Evolutionary conservation across 2,797 vertebrate genomes (phyloP).

Genomic region (Vultur gryphus): DNA sequence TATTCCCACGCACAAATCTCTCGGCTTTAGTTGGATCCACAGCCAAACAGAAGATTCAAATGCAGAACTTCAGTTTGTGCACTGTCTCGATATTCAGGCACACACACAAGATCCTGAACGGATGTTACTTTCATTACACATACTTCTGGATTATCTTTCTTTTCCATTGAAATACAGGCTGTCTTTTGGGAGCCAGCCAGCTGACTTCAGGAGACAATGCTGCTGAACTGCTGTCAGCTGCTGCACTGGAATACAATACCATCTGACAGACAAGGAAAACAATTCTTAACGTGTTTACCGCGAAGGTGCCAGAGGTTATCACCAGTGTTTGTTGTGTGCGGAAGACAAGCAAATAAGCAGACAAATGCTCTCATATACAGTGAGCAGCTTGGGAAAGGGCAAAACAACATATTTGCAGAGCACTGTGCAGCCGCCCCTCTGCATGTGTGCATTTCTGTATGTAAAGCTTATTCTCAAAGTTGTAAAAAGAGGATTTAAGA

Average conservation of each 20-base stretch:
- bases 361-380: background rate
- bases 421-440: background rate
- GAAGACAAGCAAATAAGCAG: background rate
- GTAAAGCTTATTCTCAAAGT: background rate
- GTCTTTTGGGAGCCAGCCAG: conserved; percentile 3
- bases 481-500: background rate
- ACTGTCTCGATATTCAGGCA: accelerated
- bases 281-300: background rate
- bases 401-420: background rate
- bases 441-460: background rate
- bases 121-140: background rate
- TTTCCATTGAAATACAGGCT: background rate
- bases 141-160: background rate
- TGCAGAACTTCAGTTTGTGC: background rate
- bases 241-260: background rate
- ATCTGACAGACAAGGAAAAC: background rate
- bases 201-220: background rate
- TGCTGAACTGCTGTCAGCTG: background rate
- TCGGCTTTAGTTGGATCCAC: background rate
- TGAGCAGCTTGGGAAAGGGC: background rate
- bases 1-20: background rate
- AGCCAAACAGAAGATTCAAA: background rate
- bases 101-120: background rate
- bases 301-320: background rate
- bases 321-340: background rate